A percentile compares a stretch with the other conserved stretches of the same genome.
These are phyloP conservation scores for Macrosiphum euphorbiae DNA, from an alignment of 2,888 invertebrate genomes.

Conservation along the genomic window DNA sequence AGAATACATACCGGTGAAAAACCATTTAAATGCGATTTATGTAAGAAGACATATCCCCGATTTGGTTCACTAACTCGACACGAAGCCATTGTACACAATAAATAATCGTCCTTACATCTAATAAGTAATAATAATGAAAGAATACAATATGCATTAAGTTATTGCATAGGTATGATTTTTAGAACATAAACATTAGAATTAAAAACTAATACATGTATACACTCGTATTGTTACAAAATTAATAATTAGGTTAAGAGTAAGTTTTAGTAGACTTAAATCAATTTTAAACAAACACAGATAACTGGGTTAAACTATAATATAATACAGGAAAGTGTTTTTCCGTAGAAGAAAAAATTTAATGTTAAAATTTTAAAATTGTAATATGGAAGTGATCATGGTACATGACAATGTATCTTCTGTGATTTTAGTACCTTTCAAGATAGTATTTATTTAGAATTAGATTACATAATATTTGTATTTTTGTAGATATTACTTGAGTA, in stretches of 20 bases:
- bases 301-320: too few species aligned
- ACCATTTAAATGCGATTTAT: background rate
- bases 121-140: too few species aligned
- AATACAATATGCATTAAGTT: too few species aligned
- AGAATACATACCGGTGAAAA: background rate
- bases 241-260: too few species aligned
- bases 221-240: too few species aligned
- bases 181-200: too few species aligned
- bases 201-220: too few species aligned
- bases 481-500: background rate
- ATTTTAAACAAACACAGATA: too few species aligned
- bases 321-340: background rate
- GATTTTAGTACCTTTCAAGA: too few species aligned
- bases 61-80: background rate
- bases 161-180: too few species aligned
- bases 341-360: background rate
- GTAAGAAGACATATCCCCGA: background rate
- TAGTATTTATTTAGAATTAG: background rate
- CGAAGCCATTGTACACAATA: background rate
- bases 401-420: background rate
- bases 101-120: background rate
- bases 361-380: too few species aligned
- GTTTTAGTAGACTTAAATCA: too few species aligned
- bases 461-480: background rate
- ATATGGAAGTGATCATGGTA: background rate